These are phyloP conservation scores for Sylvilagus bachmani DNA, from an alignment of 2,113 vertebrate genomes.

Conservation along the genomic window DNA sequence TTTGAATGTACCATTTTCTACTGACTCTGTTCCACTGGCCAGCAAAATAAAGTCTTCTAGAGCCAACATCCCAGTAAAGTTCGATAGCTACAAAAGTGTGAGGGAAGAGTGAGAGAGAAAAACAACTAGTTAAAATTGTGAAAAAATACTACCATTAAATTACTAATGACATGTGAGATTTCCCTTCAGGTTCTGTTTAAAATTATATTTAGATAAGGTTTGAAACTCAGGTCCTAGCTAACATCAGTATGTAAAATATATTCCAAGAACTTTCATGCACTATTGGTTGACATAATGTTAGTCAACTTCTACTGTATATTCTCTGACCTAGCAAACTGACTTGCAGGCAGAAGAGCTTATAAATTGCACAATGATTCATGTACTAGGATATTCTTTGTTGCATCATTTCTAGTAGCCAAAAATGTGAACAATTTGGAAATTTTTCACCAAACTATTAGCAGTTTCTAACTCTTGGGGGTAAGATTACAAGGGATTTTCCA, in stretches of 20 bases:
- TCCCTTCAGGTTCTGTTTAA: neutral
- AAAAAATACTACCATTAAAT: neutral
- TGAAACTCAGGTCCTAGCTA: neutral
- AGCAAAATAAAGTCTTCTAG: constrained; percentile 90
- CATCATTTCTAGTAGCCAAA: constrained; percentile 20
- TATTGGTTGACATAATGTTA: neutral
- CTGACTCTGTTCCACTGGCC: constrained; percentile 89
- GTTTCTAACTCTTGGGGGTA: neutral
- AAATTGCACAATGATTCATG: constrained; percentile 15
- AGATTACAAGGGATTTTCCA: neutral
- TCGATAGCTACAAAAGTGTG: constrained; percentile 84
- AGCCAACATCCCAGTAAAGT: constrained; percentile 85
- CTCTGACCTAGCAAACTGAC: constrained; percentile 11
- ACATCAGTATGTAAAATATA: constrained; percentile 1
- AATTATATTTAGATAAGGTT: constrained; percentile 2
- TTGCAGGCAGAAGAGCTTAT: neutral
- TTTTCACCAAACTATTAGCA: constrained; percentile 32
- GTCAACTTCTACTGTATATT: neutral
- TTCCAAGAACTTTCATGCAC: constrained; percentile 22
- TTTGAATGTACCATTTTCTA: constrained; percentile 90
- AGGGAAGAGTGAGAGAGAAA: neutral
- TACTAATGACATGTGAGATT: constrained; percentile 15
- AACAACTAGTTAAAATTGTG: neutral
- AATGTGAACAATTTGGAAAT: constrained; percentile 31
- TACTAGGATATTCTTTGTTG: neutral